Evolutionary conservation across 2,888 invertebrate genomes (phyloP).

Genomic region (Aphrophora alni): DNA sequence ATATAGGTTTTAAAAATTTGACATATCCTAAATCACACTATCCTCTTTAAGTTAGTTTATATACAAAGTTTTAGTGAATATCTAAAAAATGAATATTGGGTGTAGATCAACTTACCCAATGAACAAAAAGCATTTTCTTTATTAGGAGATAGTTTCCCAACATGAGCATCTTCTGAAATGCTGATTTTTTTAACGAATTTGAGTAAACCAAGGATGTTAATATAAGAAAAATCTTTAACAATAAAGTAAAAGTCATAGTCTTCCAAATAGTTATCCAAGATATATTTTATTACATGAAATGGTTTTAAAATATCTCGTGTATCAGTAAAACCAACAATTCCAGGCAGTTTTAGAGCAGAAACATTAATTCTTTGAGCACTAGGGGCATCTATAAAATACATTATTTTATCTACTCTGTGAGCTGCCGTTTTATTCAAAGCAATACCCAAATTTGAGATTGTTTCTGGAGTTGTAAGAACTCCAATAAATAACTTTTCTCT

Average conservation of each 20-base stretch:
- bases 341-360: constrained; percentile 61
- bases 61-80: no score
- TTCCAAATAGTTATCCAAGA: constrained; percentile 86
- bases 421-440: constrained; percentile 92
- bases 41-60: no score
- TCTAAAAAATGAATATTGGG: no score
- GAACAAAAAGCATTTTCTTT: constrained; percentile 69
- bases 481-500: constrained; percentile 87
- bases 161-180: constrained; percentile 83
- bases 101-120: constrained; percentile 68
- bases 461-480: constrained; percentile 78
- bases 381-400: constrained; percentile 72
- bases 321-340: constrained; percentile 88
- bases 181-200: constrained; percentile 78
- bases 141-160: constrained; percentile 69
- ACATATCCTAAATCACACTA: no score
- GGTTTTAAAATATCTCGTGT: constrained; percentile 78
- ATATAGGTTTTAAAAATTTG: no score
- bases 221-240: constrained; percentile 81
- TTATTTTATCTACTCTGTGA: constrained; percentile 81
- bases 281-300: constrained; percentile 87
- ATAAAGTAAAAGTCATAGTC: constrained; percentile 94
- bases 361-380: constrained; percentile 57
- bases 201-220: constrained; percentile 78
- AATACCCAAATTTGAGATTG: constrained; percentile 73